These are phyloP conservation scores for Gephyroberyx darwinii DNA, from an alignment of 2,797 vertebrate species.

Conservation along the genomic window DNA sequence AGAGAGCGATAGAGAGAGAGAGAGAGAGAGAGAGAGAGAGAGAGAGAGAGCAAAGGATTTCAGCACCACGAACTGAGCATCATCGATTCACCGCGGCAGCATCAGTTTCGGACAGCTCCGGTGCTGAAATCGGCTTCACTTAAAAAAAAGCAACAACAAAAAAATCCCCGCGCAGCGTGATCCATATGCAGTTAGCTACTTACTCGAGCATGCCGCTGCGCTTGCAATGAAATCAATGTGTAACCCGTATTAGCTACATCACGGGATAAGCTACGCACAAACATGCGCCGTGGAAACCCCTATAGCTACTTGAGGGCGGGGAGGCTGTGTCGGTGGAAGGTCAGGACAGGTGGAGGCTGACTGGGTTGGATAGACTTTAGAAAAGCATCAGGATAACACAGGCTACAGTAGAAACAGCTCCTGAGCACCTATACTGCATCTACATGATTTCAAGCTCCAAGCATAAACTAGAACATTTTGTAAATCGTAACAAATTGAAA, in stretches of 20 bases:
- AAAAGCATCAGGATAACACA: neutral
- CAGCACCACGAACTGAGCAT: slow-evolving; percentile 76
- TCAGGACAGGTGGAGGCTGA: slow-evolving; percentile 42
- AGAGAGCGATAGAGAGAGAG: slow-evolving; percentile 54
- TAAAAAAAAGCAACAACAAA: slow-evolving; percentile 5
- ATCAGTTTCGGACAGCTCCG: slow-evolving; percentile 66
- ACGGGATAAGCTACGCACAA: slow-evolving; percentile 53
- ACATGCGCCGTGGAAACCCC: slow-evolving; percentile 62
- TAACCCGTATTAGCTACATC: slow-evolving; percentile 50
- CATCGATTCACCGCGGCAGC: slow-evolving; percentile 61
- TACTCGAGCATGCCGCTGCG: slow-evolving; percentile 37
- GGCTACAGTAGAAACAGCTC: neutral
- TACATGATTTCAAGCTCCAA: too few relatives aligned
- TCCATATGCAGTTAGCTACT: slow-evolving; percentile 27
- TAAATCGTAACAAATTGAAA: too few relatives aligned
- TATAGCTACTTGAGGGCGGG: slow-evolving; percentile 4
- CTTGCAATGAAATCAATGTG: slow-evolving; percentile 28
- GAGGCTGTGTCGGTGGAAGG: slow-evolving; percentile 58
- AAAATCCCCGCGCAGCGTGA: neutral
- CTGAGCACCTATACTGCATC: too few relatives aligned
- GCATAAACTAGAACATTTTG: too few relatives aligned
- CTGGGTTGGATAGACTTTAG: neutral
- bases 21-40: slow-evolving; percentile 34
- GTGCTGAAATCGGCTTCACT: slow-evolving; percentile 58
- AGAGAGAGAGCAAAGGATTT: slow-evolving; percentile 41